Evolutionary conservation across 2,797 vertebrate species (phyloP).

Genomic region (Mus spretus): DNA sequence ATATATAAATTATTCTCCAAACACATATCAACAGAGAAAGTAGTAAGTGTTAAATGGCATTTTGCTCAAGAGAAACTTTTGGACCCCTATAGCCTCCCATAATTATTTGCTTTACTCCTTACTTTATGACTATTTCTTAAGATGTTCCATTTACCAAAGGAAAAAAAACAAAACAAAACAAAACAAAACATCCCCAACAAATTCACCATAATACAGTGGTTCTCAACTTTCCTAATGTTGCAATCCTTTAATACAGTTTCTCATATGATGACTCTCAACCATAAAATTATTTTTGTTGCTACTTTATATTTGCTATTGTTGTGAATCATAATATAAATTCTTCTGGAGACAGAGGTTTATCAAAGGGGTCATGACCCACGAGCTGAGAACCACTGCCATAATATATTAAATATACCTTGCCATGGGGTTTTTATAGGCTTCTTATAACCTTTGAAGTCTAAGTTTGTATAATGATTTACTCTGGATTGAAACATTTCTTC

Average conservation of each 20-base stretch:
- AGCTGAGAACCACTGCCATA: background rate
- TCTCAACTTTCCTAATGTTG: background rate
- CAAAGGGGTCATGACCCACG: background rate
- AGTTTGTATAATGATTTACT: background rate
- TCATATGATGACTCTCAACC: background rate
- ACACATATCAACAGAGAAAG: background rate
- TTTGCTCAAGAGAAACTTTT: slow-evolving; percentile 36
- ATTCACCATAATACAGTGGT: background rate
- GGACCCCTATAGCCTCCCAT: background rate
- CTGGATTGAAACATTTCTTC: background rate
- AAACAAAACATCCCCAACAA: background rate
- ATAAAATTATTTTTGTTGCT: background rate
- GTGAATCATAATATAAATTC: background rate
- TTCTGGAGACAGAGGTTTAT: background rate
- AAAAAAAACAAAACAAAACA: background rate
- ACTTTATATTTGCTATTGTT: background rate
- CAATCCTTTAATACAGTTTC: background rate
- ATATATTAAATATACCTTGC: background rate
- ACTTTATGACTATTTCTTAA: background rate
- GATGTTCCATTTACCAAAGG: background rate
- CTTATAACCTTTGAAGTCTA: background rate
- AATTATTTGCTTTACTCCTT: slow-evolving; percentile 32
- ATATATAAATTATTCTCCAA: slow-evolving; percentile 7
- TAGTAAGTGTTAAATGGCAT: background rate
- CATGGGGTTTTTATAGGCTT: background rate